Evolutionary conservation across 2,888 invertebrate genomes (phyloP).

Genomic region (Cephus pygmeus): DNA sequence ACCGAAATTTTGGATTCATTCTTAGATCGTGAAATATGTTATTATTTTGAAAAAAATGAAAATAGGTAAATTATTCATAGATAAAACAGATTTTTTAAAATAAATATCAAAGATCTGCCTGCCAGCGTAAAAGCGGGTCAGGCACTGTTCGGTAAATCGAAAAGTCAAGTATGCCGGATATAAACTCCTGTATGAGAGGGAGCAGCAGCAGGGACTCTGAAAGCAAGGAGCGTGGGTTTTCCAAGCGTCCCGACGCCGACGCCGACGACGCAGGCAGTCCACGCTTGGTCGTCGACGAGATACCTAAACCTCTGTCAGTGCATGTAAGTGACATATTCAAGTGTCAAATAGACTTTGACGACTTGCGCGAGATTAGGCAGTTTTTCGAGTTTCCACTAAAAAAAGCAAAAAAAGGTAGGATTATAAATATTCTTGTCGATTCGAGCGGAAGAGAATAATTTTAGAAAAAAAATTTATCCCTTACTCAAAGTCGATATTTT

Average conservation of each 20-base stretch:
- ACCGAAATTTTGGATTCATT: no score
- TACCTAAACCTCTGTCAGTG: conserved; percentile 36
- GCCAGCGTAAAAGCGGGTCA: not conserved
- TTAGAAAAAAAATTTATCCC: not conserved
- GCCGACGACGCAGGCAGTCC: conserved; percentile 36
- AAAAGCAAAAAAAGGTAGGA: not conserved
- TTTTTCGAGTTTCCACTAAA: not conserved
- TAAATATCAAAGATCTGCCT: not conserved
- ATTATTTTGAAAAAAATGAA: not conserved
- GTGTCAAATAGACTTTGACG: not conserved
- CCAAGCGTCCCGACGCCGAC: conserved; percentile 19
- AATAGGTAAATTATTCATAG: not conserved
- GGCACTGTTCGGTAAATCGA: conserved; percentile 2
- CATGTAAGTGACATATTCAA: conserved; percentile 37
- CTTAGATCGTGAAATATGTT: not conserved
- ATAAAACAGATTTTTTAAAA: not conserved
- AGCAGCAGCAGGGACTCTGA: conserved; percentile 10
- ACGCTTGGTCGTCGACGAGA: conserved; percentile 45
- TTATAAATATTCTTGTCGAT: not conserved
- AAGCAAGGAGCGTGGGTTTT: conserved; percentile 4
- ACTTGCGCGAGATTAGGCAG: not conserved
- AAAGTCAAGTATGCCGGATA: conserved; percentile 14
- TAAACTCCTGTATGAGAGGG: conserved; percentile 21
- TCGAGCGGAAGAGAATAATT: not conserved
- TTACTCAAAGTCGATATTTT: not conserved